A percentile compares a stretch with the other conserved stretches of the same genome.
phyloP scores from a whole-genome alignment of 2,113 vertebrate genomes.

The Nansenia antarctica region DNA sequence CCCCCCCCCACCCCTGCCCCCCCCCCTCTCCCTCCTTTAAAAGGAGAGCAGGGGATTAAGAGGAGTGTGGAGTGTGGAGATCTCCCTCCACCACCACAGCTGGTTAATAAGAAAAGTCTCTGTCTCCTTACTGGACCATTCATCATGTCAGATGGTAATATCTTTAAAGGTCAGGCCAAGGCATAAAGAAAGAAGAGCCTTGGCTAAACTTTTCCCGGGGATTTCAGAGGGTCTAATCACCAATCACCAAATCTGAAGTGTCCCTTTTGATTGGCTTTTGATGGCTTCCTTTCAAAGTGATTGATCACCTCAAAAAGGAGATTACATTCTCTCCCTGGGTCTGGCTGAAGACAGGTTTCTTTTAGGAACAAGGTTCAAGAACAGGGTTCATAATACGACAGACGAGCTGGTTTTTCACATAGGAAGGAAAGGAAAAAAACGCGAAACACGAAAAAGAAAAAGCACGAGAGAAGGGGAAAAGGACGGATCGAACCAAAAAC shows the following conservation, averaged over 20 bases:
- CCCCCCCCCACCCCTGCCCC: no score
- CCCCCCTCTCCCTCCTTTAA: conserved; percentile 31
- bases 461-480: not conserved
- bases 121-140: conserved; percentile 61
- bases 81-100: conserved; percentile 38
- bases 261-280: conserved; percentile 71
- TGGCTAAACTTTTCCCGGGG: conserved; percentile 67
- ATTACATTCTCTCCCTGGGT: conserved; percentile 22
- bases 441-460: no score
- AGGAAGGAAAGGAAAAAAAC: no score
- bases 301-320: conserved; percentile 43
- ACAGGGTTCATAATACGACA: not conserved
- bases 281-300: conserved; percentile 55
- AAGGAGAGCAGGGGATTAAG: conserved; percentile 9
- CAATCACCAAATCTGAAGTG: conserved; percentile 64
- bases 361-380: conserved; percentile 17
- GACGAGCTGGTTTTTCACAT: not conserved
- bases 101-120: conserved; percentile 69
- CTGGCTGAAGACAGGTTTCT: not conserved
- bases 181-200: conserved; percentile 70
- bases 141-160: conserved; percentile 73
- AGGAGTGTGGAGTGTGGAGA: conserved; percentile 6
- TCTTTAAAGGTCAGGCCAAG: conserved; percentile 71
- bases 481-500: conserved; percentile 27
- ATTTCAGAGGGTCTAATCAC: conserved; percentile 69